phyloP scores from a whole-genome alignment of 2,888 invertebrate species.

The Drosophila affinis region DNA sequence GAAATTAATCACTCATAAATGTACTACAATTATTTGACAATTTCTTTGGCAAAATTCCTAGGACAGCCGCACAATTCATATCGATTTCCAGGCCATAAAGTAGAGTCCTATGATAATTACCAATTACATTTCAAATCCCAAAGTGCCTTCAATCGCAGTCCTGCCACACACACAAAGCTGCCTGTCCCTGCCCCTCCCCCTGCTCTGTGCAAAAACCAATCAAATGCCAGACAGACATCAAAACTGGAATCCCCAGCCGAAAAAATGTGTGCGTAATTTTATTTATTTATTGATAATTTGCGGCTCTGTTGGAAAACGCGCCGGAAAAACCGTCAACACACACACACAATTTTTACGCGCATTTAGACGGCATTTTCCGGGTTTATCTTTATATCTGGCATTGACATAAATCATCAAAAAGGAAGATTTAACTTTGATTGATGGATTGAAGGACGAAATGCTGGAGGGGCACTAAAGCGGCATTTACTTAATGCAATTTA shows the following conservation, averaged over 20 bases:
- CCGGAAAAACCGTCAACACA: slow-evolving; percentile 7
- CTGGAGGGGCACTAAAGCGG: slow-evolving; percentile 16
- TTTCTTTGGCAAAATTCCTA: neutral
- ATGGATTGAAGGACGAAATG: slow-evolving; percentile 81
- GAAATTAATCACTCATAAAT: slow-evolving; percentile 1
- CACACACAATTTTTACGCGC: slow-evolving; percentile 71
- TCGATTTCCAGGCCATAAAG: slow-evolving; percentile 41
- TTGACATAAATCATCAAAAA: slow-evolving; percentile 70
- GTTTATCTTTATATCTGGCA: slow-evolving; percentile 52
- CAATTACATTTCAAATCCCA: slow-evolving; percentile 42
- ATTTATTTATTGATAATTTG: slow-evolving; percentile 79
- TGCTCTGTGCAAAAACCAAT: slow-evolving; percentile 69
- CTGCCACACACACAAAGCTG: slow-evolving; percentile 12
- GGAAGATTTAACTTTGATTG: slow-evolving; percentile 83
- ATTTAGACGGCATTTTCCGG: slow-evolving; percentile 66
- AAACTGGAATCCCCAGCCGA: slow-evolving; percentile 58
- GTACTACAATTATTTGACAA: neutral
- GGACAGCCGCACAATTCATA: slow-evolving; percentile 7
- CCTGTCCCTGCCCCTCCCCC: too few relatives aligned
- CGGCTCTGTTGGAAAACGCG: slow-evolving; percentile 63
- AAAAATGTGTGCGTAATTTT: slow-evolving; percentile 72
- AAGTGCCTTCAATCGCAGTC: slow-evolving; percentile 25
- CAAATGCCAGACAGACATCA: slow-evolving; percentile 60
- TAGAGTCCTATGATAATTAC: slow-evolving; percentile 25
- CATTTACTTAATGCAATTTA: slow-evolving; percentile 1